Evolutionary conservation across 2,888 invertebrate species (phyloP).

Genomic region (Rhagonycha lutea): DNA sequence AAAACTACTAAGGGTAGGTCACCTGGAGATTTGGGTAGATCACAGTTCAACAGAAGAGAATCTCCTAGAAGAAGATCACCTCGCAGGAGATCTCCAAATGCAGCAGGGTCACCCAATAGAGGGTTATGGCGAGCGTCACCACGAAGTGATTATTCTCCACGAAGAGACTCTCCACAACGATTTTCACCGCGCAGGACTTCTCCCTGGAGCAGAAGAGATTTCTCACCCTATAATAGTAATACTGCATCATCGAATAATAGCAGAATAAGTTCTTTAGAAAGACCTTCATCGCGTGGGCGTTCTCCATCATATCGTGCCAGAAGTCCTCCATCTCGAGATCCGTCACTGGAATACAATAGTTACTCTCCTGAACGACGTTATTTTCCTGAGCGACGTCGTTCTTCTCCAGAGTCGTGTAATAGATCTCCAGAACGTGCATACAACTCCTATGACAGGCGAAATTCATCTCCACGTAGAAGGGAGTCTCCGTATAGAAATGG

Average conservation of each 20-base stretch:
- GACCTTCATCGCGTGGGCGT: constrained; percentile 4
- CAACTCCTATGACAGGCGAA: constrained; percentile 5
- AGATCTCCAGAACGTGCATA: constrained; percentile 16
- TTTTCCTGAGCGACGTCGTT: constrained; percentile 22
- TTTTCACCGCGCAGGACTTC: neutral
- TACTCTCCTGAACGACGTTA: constrained; percentile 4
- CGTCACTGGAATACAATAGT: constrained; percentile 13
- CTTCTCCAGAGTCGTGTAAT: constrained; percentile 25
- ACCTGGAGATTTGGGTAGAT: constrained; percentile 28
- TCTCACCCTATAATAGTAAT: constrained; percentile 7
- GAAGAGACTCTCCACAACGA: constrained; percentile 25
- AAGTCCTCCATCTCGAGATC: constrained; percentile 2
- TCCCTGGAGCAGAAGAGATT: constrained; percentile 16
- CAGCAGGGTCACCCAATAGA: constrained; percentile 7
- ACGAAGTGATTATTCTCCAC: neutral
- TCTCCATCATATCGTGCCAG: constrained; percentile 13
- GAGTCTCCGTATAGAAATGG: constrained; percentile 9
- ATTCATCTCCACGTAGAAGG: constrained; percentile 23
- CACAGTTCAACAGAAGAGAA: constrained; percentile 9
- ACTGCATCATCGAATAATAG: constrained; percentile 15
- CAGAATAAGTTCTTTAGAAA: neutral
- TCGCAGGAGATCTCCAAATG: constrained; percentile 21
- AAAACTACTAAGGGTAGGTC: constrained; percentile 32
- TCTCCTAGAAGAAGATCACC: constrained; percentile 14
- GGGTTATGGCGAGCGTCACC: neutral